Conservation (phyloP, 2,113 vertebrate species). For the Engystomops pustulosus region DNA sequence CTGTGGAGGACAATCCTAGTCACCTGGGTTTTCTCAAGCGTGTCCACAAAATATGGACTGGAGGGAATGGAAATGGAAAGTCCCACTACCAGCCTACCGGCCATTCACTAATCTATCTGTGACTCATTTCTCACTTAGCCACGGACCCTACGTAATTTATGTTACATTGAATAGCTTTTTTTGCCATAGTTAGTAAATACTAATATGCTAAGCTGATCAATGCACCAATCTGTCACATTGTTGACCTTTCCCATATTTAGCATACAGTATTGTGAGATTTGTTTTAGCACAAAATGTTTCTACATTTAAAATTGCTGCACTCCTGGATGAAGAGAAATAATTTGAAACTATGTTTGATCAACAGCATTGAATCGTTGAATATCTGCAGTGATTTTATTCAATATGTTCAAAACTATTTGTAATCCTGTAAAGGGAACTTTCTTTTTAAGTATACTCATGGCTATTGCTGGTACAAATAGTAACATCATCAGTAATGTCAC, state of each 20-base stretch:
- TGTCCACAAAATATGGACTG: too few relatives aligned
- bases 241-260: constrained; percentile 35
- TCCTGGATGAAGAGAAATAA: background rate
- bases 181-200: constrained; percentile 30
- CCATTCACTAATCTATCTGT: too few relatives aligned
- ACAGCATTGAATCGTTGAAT: background rate
- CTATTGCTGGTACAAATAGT: background rate
- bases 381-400: background rate
- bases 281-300: constrained; percentile 5
- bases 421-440: background rate
- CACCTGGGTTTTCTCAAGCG: too few relatives aligned
- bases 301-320: background rate
- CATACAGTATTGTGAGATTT: background rate
- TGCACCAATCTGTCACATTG: constrained; percentile 1
- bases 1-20: too few relatives aligned
- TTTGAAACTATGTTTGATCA: background rate
- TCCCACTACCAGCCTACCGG: too few relatives aligned
- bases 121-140: too few relatives aligned
- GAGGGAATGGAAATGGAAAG: too few relatives aligned
- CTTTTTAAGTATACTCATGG: background rate
- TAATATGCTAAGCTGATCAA: constrained; percentile 37
- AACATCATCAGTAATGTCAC: background rate
- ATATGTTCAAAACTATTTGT: background rate
- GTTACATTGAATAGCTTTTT: constrained; percentile 18
- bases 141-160: constrained; percentile 2